Conservation (phyloP, 2,888 invertebrate species). For the Pharmacophagus antenor region DNA sequence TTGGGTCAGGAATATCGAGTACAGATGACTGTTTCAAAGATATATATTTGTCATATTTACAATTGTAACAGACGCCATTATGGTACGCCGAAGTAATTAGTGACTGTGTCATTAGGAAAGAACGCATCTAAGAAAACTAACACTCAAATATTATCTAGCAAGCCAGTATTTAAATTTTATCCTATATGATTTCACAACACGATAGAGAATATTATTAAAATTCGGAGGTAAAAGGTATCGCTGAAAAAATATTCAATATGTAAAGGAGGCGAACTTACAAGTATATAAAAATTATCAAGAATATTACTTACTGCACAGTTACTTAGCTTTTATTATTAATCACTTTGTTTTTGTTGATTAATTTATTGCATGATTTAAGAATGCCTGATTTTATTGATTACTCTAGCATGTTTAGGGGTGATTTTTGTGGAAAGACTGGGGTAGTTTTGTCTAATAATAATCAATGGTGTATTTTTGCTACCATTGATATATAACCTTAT, state of each 20-base stretch:
- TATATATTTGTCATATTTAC: background rate
- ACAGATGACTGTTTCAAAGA: background rate
- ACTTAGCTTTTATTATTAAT: slow-evolving; percentile 30
- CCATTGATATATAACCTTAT: background rate
- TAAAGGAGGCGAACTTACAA: too few species aligned
- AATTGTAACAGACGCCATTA: background rate
- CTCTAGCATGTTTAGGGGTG: slow-evolving; percentile 35
- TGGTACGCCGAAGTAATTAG: background rate
- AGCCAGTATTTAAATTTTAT: too few species aligned
- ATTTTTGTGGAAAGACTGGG: slow-evolving; percentile 20
- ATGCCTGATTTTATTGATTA: slow-evolving; percentile 45
- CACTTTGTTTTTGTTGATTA: slow-evolving; percentile 59
- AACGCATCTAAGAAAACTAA: background rate
- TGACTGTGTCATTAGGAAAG: background rate
- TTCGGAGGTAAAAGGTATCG: too few species aligned
- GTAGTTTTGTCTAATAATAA: slow-evolving; percentile 35
- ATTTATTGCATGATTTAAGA: slow-evolving; percentile 65
- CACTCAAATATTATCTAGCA: too few species aligned
- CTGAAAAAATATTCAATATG: too few species aligned
- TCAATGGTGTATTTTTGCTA: background rate
- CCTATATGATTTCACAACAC: too few species aligned
- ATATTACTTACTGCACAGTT: slow-evolving; percentile 14
- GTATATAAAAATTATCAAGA: background rate
- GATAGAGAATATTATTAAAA: too few species aligned
- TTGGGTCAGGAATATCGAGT: background rate